Evolutionary conservation across 53 echinoderm and acorn worm genomes (phyloP).

Genomic region (Temnopleurus reevesii): DNA sequence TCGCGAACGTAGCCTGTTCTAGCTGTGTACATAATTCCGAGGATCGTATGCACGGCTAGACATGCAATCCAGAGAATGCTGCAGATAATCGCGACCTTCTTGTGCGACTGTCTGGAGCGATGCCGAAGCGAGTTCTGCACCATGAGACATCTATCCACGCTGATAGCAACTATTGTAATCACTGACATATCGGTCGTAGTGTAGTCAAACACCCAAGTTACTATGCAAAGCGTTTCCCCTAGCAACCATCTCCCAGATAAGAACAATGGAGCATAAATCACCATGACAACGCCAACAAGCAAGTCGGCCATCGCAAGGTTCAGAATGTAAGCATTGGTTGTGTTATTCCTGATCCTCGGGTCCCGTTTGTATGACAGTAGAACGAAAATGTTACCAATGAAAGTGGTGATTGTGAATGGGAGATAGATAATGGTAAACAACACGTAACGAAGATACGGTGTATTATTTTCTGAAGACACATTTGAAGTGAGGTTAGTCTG

Average conservation of each 20-base stretch:
- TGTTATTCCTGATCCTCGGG: background rate
- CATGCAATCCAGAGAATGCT: background rate
- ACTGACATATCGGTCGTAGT: background rate
- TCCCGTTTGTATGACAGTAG: background rate
- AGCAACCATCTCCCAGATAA: background rate
- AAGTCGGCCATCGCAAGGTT: slow-evolving; percentile 22
- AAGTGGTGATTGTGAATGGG: background rate
- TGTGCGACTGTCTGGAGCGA: background rate
- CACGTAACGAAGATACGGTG: background rate
- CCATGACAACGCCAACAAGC: background rate
- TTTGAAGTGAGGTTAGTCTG: no score
- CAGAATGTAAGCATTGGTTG: background rate
- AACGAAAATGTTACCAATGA: background rate
- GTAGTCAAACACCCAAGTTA: background rate
- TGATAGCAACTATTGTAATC: background rate
- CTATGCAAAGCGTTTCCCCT: background rate
- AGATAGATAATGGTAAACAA: background rate
- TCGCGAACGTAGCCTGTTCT: background rate
- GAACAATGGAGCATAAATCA: background rate
- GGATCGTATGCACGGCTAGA: background rate
- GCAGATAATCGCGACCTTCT: slow-evolving; percentile 7
- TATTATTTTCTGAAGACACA: no score
- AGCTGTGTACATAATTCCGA: background rate
- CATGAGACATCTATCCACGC: slow-evolving; percentile 5
- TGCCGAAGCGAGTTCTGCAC: background rate